These are phyloP conservation scores for Gymnobelideus leadbeateri DNA, from an alignment of 2,113 vertebrate species.

Conservation along the genomic window DNA sequence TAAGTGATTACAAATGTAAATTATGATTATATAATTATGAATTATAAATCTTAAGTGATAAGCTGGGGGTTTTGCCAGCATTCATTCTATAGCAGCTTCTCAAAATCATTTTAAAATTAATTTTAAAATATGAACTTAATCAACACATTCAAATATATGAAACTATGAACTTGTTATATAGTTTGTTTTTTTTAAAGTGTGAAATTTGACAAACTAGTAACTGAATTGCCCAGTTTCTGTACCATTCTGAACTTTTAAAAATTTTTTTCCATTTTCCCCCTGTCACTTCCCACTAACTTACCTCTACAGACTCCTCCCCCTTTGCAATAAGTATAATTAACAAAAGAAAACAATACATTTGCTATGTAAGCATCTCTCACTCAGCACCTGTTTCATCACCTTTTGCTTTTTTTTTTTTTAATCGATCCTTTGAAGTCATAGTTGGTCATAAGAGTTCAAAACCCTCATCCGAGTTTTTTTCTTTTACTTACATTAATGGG, in stretches of 20 bases:
- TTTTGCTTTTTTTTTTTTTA: not conserved
- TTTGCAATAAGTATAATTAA: not conserved
- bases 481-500: not conserved
- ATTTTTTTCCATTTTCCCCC: not conserved
- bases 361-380: not conserved
- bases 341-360: not conserved
- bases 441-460: not conserved
- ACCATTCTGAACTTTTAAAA: not conserved
- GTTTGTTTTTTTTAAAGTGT: not conserved
- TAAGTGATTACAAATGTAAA: not conserved
- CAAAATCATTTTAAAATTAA: not conserved
- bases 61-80: not conserved
- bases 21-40: not conserved
- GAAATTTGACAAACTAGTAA: not conserved
- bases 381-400: not conserved
- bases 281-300: not conserved
- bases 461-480: not conserved
- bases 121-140: not conserved
- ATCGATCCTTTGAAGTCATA: not conserved
- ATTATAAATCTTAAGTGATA: not conserved
- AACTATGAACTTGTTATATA: not conserved
- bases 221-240: not conserved
- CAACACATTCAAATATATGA: not conserved
- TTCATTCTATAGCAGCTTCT: not conserved
- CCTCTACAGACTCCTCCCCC: not conserved